Evolutionary conservation across 2,797 vertebrate species (phyloP).

Genomic region (Moxostoma hubbsi): DNA sequence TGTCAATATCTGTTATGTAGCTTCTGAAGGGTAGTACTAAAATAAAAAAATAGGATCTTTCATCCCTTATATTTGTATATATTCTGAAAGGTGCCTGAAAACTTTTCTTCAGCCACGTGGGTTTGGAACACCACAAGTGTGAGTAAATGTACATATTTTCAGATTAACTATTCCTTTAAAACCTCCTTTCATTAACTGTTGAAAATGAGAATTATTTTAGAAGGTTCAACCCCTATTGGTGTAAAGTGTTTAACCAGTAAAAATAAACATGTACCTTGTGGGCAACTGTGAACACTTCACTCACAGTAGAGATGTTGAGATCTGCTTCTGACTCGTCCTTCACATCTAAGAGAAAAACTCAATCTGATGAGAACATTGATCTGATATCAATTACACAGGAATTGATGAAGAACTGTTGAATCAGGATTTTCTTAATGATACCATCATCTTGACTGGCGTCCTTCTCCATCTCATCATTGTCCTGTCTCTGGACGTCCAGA

Average conservation of each 20-base stretch:
- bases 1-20: too few relatives aligned
- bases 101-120: too few relatives aligned
- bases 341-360: not conserved
- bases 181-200: too few relatives aligned
- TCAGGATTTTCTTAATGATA: not conserved
- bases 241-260: not conserved
- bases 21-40: too few relatives aligned
- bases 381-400: not conserved
- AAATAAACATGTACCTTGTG: constrained; percentile 65
- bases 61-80: too few relatives aligned
- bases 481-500: constrained; percentile 67
- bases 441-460: not conserved
- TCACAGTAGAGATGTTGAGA: constrained; percentile 46
- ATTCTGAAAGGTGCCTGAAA: too few relatives aligned
- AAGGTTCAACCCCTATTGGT: not conserved
- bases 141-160: too few relatives aligned
- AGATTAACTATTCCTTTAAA: too few relatives aligned
- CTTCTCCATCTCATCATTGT: constrained; percentile 48
- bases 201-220: too few relatives aligned
- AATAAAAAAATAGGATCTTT: too few relatives aligned
- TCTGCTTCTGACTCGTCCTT: constrained; percentile 56
- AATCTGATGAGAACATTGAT: not conserved
- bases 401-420: too few relatives aligned
- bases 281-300: constrained; percentile 64
- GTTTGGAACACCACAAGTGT: too few relatives aligned